Conservation (phyloP, 2,113 vertebrate species). For the Rana temporaria region DNA sequence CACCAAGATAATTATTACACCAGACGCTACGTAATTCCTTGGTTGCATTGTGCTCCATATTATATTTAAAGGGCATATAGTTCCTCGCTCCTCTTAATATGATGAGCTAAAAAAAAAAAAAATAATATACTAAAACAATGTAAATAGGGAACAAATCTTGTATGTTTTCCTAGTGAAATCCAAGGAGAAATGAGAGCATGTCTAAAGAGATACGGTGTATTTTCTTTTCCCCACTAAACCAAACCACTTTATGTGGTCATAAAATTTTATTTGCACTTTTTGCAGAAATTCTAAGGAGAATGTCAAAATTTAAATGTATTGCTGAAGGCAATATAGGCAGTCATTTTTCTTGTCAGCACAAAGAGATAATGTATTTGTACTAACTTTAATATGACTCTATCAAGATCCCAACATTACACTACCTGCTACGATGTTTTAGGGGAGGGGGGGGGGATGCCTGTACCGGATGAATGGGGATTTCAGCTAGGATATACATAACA, state of each 20-base stretch:
- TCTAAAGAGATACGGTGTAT: slow-evolving; percentile 51
- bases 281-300: slow-evolving; percentile 59
- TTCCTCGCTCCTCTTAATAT: slow-evolving; percentile 4
- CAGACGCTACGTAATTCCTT: slow-evolving; percentile 66
- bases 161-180: slow-evolving; percentile 52
- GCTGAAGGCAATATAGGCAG: slow-evolving; percentile 61
- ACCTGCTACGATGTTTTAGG: slow-evolving; percentile 59
- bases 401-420: slow-evolving; percentile 47
- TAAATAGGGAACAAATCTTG: slow-evolving; percentile 57
- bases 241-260: slow-evolving; percentile 60
- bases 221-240: slow-evolving; percentile 49
- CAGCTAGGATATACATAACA: not conserved
- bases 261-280: slow-evolving; percentile 65
- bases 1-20: slow-evolving; percentile 77
- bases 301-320: slow-evolving; percentile 65
- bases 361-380: slow-evolving; percentile 62
- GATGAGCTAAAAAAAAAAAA: slow-evolving; percentile 21
- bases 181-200: slow-evolving; percentile 26
- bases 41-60: slow-evolving; percentile 56
- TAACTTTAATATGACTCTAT: slow-evolving; percentile 54
- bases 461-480: slow-evolving; percentile 31
- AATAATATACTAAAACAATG: not conserved
- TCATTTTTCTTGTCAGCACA: slow-evolving; percentile 48
- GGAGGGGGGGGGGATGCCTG: too few relatives aligned
- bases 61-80: slow-evolving; percentile 25